Evolutionary conservation across 1,140 invertebrate species (phyloP), one percentile per base, ranked within the genome.

Genomic region (Agrypnia vestita): DNA sequence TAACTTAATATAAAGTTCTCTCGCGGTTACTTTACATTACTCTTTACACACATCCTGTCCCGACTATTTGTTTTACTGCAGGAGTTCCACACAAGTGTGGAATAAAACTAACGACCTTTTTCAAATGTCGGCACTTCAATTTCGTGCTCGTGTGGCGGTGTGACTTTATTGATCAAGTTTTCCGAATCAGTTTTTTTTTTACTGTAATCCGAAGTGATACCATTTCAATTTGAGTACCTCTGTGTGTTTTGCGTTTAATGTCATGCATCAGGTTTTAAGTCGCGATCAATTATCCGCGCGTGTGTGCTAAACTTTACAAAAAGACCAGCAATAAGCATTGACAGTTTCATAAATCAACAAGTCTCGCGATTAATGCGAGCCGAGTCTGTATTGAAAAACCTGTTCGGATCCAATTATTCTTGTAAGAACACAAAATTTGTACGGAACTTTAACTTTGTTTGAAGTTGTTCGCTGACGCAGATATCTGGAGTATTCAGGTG

Each of bases 51-150:
- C 25, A 62, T 62, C 59, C 59, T 62, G 59, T 62, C 59, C 12
- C 59, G 59, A 13, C 25, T 13, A 25, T 62, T 62, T 62, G 21
- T 62, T 62, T 62, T 13, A 62, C 25, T 35, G 19, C 59, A 21
- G 53, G 53, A 17, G 7, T 56, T 35, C 25, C 25, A 35, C 25
- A 35, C 25, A 35, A 35, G 53, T 56, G 59, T 35, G 21, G 6
- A 71, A 53, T 71, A 25, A 71, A 71, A 53, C 17, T 51, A 46
- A 47, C 35, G 67, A 71, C 67, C 67, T 71, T 71, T 46, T 71
- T 71, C 46, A 71, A 71, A 71, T 71, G 67, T 47, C 67, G 35
- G 47, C 17, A 47, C 17, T 12, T 67, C 44, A 67, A 44, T 67
- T 67, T 25, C 25, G 25, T 12, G 21, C 59, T 11, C 25, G 19